A percentile compares a stretch with the other conserved stretches of the same genome.
These are phyloP conservation scores for Neoarius graeffei DNA, from an alignment of 2,113 vertebrate species.

Conservation along the genomic window DNA sequence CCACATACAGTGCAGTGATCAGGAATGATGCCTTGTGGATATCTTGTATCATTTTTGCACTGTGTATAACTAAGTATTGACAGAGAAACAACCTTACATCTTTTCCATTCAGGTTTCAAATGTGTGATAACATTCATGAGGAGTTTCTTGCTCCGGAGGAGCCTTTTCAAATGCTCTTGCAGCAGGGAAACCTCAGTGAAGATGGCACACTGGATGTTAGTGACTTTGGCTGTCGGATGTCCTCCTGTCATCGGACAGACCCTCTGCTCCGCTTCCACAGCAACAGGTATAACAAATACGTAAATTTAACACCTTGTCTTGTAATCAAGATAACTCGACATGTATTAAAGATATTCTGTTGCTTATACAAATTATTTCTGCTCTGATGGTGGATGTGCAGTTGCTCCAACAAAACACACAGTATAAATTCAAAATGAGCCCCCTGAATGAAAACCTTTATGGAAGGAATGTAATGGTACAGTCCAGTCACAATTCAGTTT, in stretches of 20 bases:
- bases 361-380: neutral
- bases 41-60: neutral
- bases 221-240: slow-evolving; percentile 92
- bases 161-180: slow-evolving; percentile 85
- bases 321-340: neutral
- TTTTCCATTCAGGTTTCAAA: slow-evolving; percentile 41
- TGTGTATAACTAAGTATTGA: neutral
- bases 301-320: neutral
- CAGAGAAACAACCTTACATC: neutral
- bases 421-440: neutral
- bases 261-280: slow-evolving; percentile 90
- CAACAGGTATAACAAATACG: slow-evolving; percentile 76
- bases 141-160: slow-evolving; percentile 94
- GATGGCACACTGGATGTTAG: slow-evolving; percentile 90
- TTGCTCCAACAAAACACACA: too few species aligned
- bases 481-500: too few species aligned
- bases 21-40: too few species aligned
- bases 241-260: slow-evolving; percentile 93
- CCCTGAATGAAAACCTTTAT: neutral
- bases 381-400: neutral
- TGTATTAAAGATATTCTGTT: neutral
- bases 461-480: too few species aligned
- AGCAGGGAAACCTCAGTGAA: slow-evolving; percentile 85
- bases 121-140: slow-evolving; percentile 85
- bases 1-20: too few species aligned